Conservation (phyloP, 2,113 vertebrate genomes). For the Pedionomus torquatus region DNA sequence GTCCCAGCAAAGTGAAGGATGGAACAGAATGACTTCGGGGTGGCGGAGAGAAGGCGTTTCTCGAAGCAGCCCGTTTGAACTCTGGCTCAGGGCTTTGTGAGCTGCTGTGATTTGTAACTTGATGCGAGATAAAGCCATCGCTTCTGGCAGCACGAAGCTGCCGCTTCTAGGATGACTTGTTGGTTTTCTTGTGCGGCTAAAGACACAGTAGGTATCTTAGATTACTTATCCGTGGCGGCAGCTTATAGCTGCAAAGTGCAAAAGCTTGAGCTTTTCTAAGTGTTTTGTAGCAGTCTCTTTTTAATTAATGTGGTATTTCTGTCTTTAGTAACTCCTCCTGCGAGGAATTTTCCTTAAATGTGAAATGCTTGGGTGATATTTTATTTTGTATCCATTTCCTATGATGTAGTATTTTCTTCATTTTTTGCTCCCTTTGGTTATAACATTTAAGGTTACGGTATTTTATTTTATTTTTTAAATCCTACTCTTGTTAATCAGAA, state of each 20-base stretch:
- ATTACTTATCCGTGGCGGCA: rapidly evolving
- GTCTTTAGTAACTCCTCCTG: neutral
- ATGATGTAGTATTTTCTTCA: neutral
- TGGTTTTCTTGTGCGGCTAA: constrained; percentile 90
- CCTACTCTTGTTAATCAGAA: neutral
- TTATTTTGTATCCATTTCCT: neutral
- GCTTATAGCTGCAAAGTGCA: rapidly evolving
- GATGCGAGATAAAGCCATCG: neutral
- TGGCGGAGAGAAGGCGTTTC: neutral
- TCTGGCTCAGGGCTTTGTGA: neutral
- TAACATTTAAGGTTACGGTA: rapidly evolving
- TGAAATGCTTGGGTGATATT: neutral
- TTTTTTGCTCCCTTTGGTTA: neutral
- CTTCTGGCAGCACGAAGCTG: constrained; percentile 31
- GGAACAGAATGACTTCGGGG: neutral
- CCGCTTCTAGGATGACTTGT: constrained; percentile 84
- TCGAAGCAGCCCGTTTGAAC: neutral
- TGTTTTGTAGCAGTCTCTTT: neutral
- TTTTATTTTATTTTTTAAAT: neutral
- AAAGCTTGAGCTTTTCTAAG: neutral
- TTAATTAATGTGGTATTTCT: neutral
- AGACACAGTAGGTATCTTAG: constrained; percentile 85
- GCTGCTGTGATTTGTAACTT: neutral
- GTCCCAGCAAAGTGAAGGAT: constrained; percentile 48
- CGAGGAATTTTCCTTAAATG: rapidly evolving